phyloP scores from a whole-genome alignment of 2,797 vertebrate species.

The Sparus aurata region DNA sequence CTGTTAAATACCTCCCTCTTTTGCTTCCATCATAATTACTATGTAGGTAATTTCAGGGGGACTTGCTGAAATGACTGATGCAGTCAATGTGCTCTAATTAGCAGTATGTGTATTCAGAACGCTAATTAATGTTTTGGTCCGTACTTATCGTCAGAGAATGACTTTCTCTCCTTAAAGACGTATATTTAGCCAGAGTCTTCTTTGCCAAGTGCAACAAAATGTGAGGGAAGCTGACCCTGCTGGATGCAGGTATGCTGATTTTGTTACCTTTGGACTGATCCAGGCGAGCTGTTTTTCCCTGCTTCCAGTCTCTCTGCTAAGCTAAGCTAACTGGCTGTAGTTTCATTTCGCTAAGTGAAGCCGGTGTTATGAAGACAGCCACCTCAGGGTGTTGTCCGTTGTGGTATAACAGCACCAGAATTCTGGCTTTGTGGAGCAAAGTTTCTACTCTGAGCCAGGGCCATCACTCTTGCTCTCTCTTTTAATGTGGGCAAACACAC shows the following conservation, averaged over 20 bases:
- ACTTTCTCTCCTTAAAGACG: neutral
- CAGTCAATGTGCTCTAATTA: neutral
- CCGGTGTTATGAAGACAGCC: slow-evolving; percentile 8
- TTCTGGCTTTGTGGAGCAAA: slow-evolving; percentile 16
- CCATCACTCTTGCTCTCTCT: slow-evolving; percentile 31
- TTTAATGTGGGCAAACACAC: slow-evolving; percentile 34
- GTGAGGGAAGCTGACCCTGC: neutral
- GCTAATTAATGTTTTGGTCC: neutral
- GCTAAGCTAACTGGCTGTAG: neutral
- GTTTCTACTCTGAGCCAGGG: slow-evolving; percentile 33
- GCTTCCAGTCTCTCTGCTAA: neutral
- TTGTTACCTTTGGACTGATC: neutral
- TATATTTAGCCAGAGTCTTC: neutral
- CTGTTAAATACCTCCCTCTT: too few relatives aligned
- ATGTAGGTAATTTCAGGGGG: neutral
- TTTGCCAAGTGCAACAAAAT: slow-evolving; percentile 2
- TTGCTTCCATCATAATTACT: neutral
- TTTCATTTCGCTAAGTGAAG: neutral
- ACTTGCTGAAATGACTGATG: neutral
- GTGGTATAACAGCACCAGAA: slow-evolving; percentile 25
- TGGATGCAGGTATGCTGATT: neutral
- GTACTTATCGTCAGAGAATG: neutral
- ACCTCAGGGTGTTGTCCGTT: slow-evolving; percentile 21
- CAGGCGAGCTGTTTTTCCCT: neutral
- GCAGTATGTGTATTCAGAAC: neutral